Conservation (phyloP, 2,888 invertebrate species). For the Petrophora chlorosata region DNA sequence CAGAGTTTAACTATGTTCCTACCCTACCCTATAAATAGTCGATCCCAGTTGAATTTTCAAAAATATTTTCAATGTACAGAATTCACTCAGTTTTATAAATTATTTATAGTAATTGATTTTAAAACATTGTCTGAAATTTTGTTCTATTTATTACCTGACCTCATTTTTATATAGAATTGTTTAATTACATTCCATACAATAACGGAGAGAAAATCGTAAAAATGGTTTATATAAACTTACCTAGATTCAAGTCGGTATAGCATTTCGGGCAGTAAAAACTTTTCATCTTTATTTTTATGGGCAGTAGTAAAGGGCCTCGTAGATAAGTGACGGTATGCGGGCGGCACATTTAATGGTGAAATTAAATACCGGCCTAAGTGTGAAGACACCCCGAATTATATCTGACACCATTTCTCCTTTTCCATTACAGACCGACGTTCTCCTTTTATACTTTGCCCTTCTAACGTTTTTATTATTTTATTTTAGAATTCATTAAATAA, state of each 20-base stretch:
- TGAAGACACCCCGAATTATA: slow-evolving; percentile 22
- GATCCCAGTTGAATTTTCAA: too few species aligned
- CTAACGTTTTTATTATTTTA: slow-evolving; percentile 43
- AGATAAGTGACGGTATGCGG: slow-evolving; percentile 35
- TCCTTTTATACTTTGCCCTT: slow-evolving; percentile 35
- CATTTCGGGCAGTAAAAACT: slow-evolving; percentile 25
- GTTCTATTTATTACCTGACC: background rate
- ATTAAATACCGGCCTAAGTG: slow-evolving; percentile 45
- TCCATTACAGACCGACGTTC: slow-evolving; percentile 35
- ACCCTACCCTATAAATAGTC: too few species aligned
- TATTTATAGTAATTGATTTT: too few species aligned
- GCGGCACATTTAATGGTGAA: slow-evolving; percentile 45
- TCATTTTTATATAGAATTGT: slow-evolving; percentile 2
- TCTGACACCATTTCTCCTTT: slow-evolving; percentile 29
- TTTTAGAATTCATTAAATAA: slow-evolving; percentile 24
- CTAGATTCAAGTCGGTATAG: slow-evolving; percentile 9
- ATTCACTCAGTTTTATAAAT: too few species aligned
- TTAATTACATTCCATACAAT: slow-evolving; percentile 17
- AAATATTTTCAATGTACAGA: too few species aligned
- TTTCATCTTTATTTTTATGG: too few species aligned
- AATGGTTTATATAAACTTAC: slow-evolving; percentile 17
- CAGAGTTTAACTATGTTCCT: too few species aligned
- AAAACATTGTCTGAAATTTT: too few species aligned
- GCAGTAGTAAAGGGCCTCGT: slow-evolving; percentile 30
- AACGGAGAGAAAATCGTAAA: slow-evolving; percentile 17